Conservation (phyloP, 2,797 vertebrate genomes). For the Pyrocephalus nanus region DNA sequence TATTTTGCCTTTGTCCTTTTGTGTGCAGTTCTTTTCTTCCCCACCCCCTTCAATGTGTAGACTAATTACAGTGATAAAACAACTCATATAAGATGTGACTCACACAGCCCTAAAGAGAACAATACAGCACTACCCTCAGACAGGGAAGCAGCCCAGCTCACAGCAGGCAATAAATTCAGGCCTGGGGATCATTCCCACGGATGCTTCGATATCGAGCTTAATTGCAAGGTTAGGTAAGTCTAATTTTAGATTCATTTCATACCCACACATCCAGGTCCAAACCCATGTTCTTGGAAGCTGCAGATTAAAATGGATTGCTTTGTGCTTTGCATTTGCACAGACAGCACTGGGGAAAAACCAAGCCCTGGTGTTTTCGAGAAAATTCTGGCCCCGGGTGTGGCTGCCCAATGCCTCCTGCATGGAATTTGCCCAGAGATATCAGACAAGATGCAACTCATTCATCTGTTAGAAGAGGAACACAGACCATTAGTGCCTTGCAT, state of each 20-base stretch:
- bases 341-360: neutral
- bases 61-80: slow-evolving; percentile 42
- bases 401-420: neutral
- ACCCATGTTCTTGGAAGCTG: neutral
- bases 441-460: slow-evolving; percentile 26
- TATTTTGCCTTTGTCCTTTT: slow-evolving; percentile 8
- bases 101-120: slow-evolving; percentile 22
- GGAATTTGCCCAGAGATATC: slow-evolving; percentile 33
- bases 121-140: slow-evolving; percentile 15
- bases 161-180: slow-evolving; percentile 23
- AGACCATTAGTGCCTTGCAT: neutral
- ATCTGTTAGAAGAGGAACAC: neutral
- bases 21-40: neutral
- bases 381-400: slow-evolving; percentile 12
- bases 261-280: neutral
- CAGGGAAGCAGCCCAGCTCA: slow-evolving; percentile 14
- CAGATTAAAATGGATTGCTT: neutral
- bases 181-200: slow-evolving; percentile 19
- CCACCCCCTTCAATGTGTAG: neutral
- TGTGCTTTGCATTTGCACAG: neutral
- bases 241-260: slow-evolving; percentile 28
- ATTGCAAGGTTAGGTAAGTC: slow-evolving; percentile 38
- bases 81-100: slow-evolving; percentile 13
- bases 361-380: neutral
- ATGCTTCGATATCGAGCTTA: slow-evolving; percentile 23